Conservation (phyloP, 2,797 vertebrate genomes). For the Hippocampus kuda region DNA sequence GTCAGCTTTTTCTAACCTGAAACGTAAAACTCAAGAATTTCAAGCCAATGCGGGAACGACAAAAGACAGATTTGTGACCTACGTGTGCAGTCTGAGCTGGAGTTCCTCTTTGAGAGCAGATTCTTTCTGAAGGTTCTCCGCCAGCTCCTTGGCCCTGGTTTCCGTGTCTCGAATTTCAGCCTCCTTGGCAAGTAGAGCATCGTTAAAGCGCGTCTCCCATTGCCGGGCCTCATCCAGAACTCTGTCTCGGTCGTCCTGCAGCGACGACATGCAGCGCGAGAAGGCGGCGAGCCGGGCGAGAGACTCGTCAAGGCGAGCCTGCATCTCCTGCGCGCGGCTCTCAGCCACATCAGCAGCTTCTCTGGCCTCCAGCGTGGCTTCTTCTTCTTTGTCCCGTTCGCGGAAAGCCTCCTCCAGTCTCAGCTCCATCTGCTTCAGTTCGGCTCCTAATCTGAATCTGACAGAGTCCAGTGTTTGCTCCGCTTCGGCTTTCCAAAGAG, state of each 20-base stretch:
- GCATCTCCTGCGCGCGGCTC: conserved; percentile 68
- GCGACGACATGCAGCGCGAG: conserved; percentile 91
- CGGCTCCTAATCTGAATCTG: conserved; percentile 75
- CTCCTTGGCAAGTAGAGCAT: conserved; percentile 82
- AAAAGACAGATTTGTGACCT: conserved; percentile 2
- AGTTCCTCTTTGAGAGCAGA: conserved; percentile 69
- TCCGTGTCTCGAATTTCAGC: conserved; percentile 77
- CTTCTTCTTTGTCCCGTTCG: conserved; percentile 71
- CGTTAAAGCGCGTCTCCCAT: conserved; percentile 86
- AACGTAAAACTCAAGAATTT: conserved; percentile 6
- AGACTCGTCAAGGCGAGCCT: conserved; percentile 77
- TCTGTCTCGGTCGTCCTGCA: conserved; percentile 91
- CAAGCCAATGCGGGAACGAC: neutral
- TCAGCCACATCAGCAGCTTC: conserved; percentile 64
- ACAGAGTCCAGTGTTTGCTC: conserved; percentile 78
- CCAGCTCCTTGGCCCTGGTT: conserved; percentile 63
- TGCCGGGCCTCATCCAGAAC: conserved; percentile 84
- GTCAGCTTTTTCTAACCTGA: conserved; percentile 72
- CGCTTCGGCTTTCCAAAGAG: conserved; percentile 62
- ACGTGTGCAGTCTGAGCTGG: conserved; percentile 63
- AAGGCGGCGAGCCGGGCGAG: conserved; percentile 87
- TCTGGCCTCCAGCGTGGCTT: conserved; percentile 62
- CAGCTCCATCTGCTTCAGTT: conserved; percentile 78
- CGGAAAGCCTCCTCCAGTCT: conserved; percentile 69
- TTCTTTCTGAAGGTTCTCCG: conserved; percentile 73